phyloP scores from a whole-genome alignment of 2,888 invertebrate genomes.

The Drosophila buzzatii region DNA sequence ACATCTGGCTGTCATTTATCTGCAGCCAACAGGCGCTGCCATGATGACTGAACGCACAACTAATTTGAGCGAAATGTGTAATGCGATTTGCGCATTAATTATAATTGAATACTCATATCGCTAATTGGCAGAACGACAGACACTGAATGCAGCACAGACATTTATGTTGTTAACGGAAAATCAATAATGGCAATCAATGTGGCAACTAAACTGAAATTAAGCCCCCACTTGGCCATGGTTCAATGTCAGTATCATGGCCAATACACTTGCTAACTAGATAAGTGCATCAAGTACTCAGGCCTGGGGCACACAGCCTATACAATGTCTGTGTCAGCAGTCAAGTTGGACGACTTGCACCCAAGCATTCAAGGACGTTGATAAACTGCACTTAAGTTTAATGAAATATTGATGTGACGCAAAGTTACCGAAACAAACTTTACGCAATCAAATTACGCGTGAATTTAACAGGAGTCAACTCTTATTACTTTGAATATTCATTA shows the following conservation, averaged over 20 bases:
- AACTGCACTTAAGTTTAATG: conserved; percentile 18
- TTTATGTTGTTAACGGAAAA: conserved; percentile 21
- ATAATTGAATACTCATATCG: conserved; percentile 57
- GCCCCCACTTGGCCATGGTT: conserved; percentile 8
- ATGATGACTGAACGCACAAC: conserved; percentile 9
- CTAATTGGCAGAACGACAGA: conserved; percentile 27
- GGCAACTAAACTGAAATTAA: neutral
- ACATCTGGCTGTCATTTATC: conserved; percentile 35
- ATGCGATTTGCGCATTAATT: conserved; percentile 36
- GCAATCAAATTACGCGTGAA: conserved; percentile 12
- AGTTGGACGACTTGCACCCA: conserved; percentile 34
- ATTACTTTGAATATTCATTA: conserved; percentile 19
- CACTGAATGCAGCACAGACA: neutral
- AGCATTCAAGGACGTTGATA: conserved; percentile 24
- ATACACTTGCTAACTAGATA: conserved; percentile 34
- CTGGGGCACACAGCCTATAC: conserved; percentile 14
- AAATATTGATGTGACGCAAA: conserved; percentile 26
- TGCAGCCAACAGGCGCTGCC: conserved; percentile 22
- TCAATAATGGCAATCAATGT: conserved; percentile 36
- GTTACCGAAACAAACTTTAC: conserved; percentile 8
- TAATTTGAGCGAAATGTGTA: conserved; percentile 31
- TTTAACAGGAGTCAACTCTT: conserved; percentile 13
- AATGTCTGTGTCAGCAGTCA: conserved; percentile 39
- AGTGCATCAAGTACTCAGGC: conserved; percentile 11
- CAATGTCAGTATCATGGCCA: conserved; percentile 47